phyloP scores from a whole-genome alignment of 2,888 invertebrate genomes.

The Hemithea aestivaria region DNA sequence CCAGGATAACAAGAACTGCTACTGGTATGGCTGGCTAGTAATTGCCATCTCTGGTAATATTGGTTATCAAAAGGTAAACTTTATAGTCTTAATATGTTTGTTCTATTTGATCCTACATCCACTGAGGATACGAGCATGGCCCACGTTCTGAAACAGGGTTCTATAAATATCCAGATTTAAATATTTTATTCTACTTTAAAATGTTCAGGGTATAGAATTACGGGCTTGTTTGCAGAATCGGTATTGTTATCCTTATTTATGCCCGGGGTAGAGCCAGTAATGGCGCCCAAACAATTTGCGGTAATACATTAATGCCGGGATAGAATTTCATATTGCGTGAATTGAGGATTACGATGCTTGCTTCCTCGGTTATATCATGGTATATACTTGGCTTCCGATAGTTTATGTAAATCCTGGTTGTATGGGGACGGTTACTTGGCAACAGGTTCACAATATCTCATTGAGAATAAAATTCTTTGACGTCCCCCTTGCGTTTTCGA shows the following conservation, averaged over 20 bases:
- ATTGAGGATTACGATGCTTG: no score
- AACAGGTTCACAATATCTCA: no score
- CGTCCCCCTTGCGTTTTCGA: no score
- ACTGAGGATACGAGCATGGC: neutral
- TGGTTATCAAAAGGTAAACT: neutral
- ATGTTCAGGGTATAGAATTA: constrained; percentile 1
- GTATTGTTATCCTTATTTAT: constrained; percentile 5
- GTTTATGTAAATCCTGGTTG: no score
- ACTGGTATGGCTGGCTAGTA: neutral
- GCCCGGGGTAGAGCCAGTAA: neutral
- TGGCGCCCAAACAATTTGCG: neutral
- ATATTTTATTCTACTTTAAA: constrained; percentile 1
- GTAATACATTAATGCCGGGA: no score
- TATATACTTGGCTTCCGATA: no score
- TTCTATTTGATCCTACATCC: neutral
- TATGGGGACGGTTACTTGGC: no score
- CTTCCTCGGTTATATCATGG: no score
- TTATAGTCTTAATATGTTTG: no score
- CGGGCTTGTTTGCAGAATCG: constrained; percentile 4
- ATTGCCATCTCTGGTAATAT: neutral
- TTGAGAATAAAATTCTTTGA: no score
- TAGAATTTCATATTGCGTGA: no score
- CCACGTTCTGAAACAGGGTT: no score
- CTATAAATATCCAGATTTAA: neutral
- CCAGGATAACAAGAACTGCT: constrained; percentile 7